These are phyloP conservation scores for Cosmia pyralina DNA, from an alignment of 2,888 invertebrate genomes.

Conservation along the genomic window DNA sequence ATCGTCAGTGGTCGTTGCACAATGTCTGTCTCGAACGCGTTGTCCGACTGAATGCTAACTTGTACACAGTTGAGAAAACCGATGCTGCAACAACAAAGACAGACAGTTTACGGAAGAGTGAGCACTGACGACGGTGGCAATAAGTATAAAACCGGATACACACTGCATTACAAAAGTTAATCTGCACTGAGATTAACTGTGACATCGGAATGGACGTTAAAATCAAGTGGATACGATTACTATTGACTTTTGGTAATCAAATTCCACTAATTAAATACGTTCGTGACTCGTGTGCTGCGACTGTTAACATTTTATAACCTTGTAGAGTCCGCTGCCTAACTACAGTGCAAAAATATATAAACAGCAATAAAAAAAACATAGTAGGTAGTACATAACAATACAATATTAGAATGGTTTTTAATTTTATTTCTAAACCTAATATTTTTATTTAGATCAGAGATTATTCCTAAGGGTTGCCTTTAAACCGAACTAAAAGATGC, in stretches of 20 bases:
- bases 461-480: not conserved
- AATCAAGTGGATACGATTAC: slow-evolving; percentile 57
- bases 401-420: slow-evolving; percentile 12
- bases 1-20: slow-evolving; percentile 70
- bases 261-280: slow-evolving; percentile 78
- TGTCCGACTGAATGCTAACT: slow-evolving; percentile 65
- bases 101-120: slow-evolving; percentile 77
- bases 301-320: slow-evolving; percentile 71
- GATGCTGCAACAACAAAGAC: slow-evolving; percentile 75
- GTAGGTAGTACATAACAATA: not conserved
- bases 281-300: slow-evolving; percentile 64
- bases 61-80: slow-evolving; percentile 71
- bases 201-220: slow-evolving; percentile 55
- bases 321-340: slow-evolving; percentile 55
- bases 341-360: slow-evolving; percentile 48
- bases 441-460: not conserved
- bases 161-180: slow-evolving; percentile 61
- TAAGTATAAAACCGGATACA: slow-evolving; percentile 65
- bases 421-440: not conserved
- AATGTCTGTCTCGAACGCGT: slow-evolving; percentile 67
- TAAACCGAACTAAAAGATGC: not conserved
- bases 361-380: slow-evolving; percentile 24
- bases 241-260: slow-evolving; percentile 68
- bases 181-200: slow-evolving; percentile 44
- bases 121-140: slow-evolving; percentile 65